Base-by-base conservation (phyloP, 2,797 vertebrate genomes). In the Leucoraja ocellata region DNA sequence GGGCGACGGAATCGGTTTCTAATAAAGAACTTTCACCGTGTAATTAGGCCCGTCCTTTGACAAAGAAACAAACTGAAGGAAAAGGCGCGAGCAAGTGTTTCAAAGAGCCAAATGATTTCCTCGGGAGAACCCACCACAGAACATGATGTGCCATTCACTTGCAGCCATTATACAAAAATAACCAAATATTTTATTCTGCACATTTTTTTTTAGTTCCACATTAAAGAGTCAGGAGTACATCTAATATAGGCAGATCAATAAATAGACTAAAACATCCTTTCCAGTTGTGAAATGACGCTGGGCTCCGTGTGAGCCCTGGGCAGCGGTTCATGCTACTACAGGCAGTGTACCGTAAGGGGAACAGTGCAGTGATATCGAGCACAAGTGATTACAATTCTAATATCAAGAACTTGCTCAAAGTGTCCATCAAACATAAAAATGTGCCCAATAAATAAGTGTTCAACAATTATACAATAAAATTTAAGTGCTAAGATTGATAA, bases 211-310 rank as follows among this genome's bases (percentile, higher is more conserved):
- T 88, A 16, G 28, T 65, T 32, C 58, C 61, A 68, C 23, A 84
- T 84, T 84, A 65, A 68, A 88, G 6, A 39, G 32, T 79, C 32
- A 36, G n/a, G 84, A 68, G n/a, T 28, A 63, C 25, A 84, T 28
- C 2, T 25, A 63, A 63, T 84, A 14, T 4, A 18, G 25, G 25
- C 25, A 61, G n/a, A 88, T 21, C 61, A 68, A 88, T 88, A 88
- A 88, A 88, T 68, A 88, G 61, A 88, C 23, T 88, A 88, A 65
- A 68, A 88, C 84, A 88, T 88, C 63, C 84, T 3, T 32, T 18
- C 14, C n/a, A 83, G 46, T 68, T 88, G 61, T 88, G 54, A 68
- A 68, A 88, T 8, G n/a, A 63, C 21, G n/a, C 16, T 65, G 84
- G 61, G 84, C 14, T 32, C 58, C 14, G 28, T 65, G 63, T 18